phyloP scores from a whole-genome alignment of 2,113 vertebrate species.

The Meriones unguiculatus region DNA sequence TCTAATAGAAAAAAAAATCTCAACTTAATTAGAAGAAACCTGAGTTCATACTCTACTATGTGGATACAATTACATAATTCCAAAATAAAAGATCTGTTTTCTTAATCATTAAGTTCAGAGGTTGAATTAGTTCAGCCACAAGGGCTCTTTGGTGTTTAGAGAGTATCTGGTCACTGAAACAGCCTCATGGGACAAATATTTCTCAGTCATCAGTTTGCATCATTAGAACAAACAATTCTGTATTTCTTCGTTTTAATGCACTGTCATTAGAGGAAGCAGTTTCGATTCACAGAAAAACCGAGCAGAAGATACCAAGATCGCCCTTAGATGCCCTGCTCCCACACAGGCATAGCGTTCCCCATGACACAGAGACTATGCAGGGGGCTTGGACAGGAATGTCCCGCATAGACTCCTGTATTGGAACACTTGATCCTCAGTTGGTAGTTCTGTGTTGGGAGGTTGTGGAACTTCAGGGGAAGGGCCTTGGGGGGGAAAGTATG shows the following conservation, averaged over 20 bases:
- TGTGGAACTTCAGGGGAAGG: too few species aligned
- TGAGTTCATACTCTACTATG: neutral
- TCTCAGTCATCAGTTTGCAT: constrained; percentile 9
- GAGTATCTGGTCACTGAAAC: neutral
- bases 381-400: neutral
- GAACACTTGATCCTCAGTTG: neutral
- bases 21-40: neutral
- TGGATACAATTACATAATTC: constrained; percentile 15
- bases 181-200: neutral
- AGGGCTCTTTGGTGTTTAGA: neutral
- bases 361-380: neutral
- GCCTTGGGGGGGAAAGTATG: neutral
- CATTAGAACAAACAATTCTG: constrained; percentile 25
- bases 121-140: neutral
- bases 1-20: neutral
- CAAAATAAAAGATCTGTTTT: constrained; percentile 26
- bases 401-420: neutral
- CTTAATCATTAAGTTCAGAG: constrained; percentile 35
- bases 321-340: neutral
- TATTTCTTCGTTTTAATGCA: neutral
- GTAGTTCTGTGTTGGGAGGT: neutral
- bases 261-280: neutral
- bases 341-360: too few species aligned
- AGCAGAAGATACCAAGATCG: neutral
- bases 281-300: neutral